Evolutionary conservation across 2,888 invertebrate species (phyloP), one percentile per base, ranked within the genome.

Genomic region (Muscina levida): DNA sequence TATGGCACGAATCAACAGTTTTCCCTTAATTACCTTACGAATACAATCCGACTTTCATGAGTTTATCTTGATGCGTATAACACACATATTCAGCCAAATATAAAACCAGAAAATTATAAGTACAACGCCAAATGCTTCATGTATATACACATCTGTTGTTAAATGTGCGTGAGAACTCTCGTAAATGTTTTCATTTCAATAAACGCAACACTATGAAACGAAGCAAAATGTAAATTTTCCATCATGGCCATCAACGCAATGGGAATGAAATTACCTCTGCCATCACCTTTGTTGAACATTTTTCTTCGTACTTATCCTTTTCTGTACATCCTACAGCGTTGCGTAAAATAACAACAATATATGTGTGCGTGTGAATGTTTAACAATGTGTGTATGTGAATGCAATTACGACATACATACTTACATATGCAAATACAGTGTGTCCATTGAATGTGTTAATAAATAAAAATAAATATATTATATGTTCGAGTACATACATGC

Each of bases 131-230:
- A 8, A 31, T 31, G 31, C 31, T 31, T 31, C 31, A 31, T 3
- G 3, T 8, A 31, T 31, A 24, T 13, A 22, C 17, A 53, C 53
- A 53, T 53, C 11, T 24, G 22, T 22, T 53, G 22, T 24, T 53
- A 22, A 53, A 53, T 53, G 22, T 53, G 53, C 53, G 53, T 53
- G 24, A 22, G 11, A 53, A 53, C 53, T 22, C 22, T 13, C 53
- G 22, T 24, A 53, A 53, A 53, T 53, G 53, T 53, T 53, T 53
- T 53, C 22, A 53, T 53, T 53, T 53, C 53, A 53, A 24, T 53
- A n/a, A n/a, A n/a, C n/a, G 53, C 31, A 31, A 53, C n/a, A n/a
- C n/a, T n/a, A 53, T 24, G 53, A 22, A 22, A 53, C 13, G 1
- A 13, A 24, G 19, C 31, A 53, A 53, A 53, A 53, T 53, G 53